Percentiles rank a stretch among this genome's conserved stretches.
These are phyloP conservation scores for Malurus melanocephalus DNA, from an alignment of 2,113 vertebrate species.

Conservation along the genomic window DNA sequence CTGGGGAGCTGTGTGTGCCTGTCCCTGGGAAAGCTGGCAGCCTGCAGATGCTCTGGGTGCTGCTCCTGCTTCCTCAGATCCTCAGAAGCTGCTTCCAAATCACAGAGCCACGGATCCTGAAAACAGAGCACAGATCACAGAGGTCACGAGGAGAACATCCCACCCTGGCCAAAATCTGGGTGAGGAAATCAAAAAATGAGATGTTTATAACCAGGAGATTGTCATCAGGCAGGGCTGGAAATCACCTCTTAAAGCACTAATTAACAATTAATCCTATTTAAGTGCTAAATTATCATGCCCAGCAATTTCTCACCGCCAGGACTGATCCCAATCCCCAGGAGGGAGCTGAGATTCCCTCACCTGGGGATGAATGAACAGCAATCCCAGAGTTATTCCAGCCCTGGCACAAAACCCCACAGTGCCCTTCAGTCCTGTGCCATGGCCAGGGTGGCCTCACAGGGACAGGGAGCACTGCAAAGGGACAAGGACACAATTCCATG, in stretches of 20 bases:
- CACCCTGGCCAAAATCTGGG: not conserved
- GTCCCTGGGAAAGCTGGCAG: not conserved
- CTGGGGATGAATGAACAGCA: accelerated
- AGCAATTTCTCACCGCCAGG: accelerated
- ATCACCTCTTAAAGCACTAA: not conserved
- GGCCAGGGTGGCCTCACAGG: not conserved
- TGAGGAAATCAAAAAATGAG: not conserved
- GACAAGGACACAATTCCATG: not conserved
- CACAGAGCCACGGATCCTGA: conserved; percentile 12
- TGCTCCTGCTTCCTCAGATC: not conserved
- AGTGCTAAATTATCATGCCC: not conserved
- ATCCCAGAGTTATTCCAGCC: not conserved
- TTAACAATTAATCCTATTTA: not conserved
- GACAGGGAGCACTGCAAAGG: not conserved
- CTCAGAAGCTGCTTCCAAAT: conserved; percentile 3
- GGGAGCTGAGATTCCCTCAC: not conserved
- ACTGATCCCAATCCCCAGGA: not conserved
- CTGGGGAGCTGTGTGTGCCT: not conserved
- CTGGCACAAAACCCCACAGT: not conserved
- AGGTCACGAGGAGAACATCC: not conserved
- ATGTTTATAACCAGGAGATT: not conserved
- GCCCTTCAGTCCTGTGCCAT: not conserved
- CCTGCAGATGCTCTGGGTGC: not conserved
- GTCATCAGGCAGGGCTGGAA: not conserved
- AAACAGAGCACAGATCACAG: conserved; percentile 19